Evolutionary conservation across 2,888 invertebrate species (phyloP).

Genomic region (Rambutsinella grinnellia): DNA sequence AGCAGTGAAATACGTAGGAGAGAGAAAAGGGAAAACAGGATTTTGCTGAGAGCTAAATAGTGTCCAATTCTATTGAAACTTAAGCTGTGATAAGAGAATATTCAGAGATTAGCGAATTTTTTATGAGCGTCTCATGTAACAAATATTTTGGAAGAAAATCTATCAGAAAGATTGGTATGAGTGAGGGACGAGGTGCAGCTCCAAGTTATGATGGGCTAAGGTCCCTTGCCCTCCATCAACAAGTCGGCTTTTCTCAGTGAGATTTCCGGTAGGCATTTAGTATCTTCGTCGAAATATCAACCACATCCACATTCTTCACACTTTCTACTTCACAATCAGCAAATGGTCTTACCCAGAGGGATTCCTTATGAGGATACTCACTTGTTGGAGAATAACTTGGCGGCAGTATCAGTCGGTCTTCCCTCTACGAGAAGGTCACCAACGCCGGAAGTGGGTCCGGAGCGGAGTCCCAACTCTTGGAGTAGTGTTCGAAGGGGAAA

Average conservation of each 20-base stretch:
- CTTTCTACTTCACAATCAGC: too few relatives aligned
- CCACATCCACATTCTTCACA: not conserved
- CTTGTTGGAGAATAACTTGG: too few relatives aligned
- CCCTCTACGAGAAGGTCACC: constrained; percentile 27
- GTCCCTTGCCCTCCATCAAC: constrained; percentile 48
- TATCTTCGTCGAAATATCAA: constrained; percentile 3
- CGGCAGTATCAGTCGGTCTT: not conserved
- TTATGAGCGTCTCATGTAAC: too few relatives aligned
- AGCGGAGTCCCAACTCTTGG: too few relatives aligned
- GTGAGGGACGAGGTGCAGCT: constrained; percentile 32
- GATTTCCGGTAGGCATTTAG: constrained; percentile 1
- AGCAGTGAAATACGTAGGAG: not conserved
- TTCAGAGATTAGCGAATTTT: too few relatives aligned
- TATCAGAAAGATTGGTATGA: constrained; percentile 12
- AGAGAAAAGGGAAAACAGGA: not conserved
- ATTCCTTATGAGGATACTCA: too few relatives aligned
- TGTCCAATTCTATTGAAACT: not conserved
- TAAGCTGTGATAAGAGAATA: constrained; percentile 16
- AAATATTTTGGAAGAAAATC: too few relatives aligned
- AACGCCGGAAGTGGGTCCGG: constrained; percentile 40
- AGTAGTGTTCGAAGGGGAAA: too few relatives aligned
- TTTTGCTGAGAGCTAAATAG: too few relatives aligned
- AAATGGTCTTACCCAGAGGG: too few relatives aligned
- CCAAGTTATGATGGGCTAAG: constrained; percentile 45
- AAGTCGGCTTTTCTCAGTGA: constrained; percentile 41